Conservation (phyloP, 1,140 invertebrate species). For the Megalonaias nervosa region DNA sequence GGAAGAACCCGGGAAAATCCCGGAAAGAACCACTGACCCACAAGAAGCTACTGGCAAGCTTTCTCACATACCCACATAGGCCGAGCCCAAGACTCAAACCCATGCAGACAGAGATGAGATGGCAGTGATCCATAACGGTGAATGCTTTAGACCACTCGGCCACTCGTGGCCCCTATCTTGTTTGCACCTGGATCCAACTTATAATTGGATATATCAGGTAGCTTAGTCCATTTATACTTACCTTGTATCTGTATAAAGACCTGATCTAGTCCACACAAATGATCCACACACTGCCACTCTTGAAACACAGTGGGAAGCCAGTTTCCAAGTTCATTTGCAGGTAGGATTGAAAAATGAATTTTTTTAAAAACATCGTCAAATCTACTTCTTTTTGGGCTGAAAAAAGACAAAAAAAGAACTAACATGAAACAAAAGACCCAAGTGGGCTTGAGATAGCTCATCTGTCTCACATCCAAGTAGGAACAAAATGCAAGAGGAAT, state of each 20-base stretch:
- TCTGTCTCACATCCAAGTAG: background rate
- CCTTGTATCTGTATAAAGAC: conserved; percentile 34
- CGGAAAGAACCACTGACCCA: too few relatives aligned
- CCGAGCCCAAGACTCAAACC: too few relatives aligned
- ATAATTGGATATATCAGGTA: too few relatives aligned
- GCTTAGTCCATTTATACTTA: background rate
- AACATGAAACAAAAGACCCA: background rate
- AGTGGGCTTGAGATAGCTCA: background rate
- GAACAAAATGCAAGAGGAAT: background rate
- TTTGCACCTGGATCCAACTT: background rate
- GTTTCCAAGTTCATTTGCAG: conserved; percentile 45
- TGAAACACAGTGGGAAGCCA: conserved; percentile 49
- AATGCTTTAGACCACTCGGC: too few relatives aligned
- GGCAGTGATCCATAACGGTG: too few relatives aligned
- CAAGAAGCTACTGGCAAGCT: too few relatives aligned
- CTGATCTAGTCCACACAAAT: conserved; percentile 54
- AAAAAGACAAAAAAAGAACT: background rate
- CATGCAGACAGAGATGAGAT: too few relatives aligned
- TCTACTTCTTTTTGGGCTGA: background rate
- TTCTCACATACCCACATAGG: too few relatives aligned
- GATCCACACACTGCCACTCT: conserved; percentile 57
- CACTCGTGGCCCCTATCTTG: too few relatives aligned
- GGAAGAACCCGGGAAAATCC: too few relatives aligned
- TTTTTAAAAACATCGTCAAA: conserved; percentile 11
- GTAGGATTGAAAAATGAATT: conserved; percentile 44